Conservation (phyloP, 2,797 vertebrate species). For the Phrynocephalus forsythii region DNA sequence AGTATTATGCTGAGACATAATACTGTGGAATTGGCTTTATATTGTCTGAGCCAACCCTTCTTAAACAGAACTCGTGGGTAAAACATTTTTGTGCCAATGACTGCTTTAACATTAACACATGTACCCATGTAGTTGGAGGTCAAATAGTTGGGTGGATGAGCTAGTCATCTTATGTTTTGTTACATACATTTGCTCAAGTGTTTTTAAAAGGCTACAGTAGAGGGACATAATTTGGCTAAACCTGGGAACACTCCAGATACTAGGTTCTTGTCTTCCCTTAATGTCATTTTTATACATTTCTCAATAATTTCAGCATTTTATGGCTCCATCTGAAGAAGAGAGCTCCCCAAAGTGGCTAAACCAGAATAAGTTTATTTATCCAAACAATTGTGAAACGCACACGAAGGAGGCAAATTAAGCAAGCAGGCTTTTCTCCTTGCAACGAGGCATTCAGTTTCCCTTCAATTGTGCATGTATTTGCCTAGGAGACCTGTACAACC, state of each 20-base stretch:
- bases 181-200: neutral
- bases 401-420: neutral
- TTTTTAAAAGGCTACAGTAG: neutral
- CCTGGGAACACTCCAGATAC: neutral
- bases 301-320: neutral
- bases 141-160: neutral
- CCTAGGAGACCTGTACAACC: neutral
- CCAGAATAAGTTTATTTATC: neutral
- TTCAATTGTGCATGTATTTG: neutral
- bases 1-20: no score
- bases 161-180: neutral
- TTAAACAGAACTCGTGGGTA: neutral
- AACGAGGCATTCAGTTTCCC: neutral
- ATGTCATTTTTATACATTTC: neutral
- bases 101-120: neutral
- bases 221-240: neutral
- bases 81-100: neutral
- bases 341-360: neutral
- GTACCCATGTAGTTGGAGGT: neutral
- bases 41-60: no score
- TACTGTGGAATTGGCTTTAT: no score
- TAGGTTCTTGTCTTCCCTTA: neutral
- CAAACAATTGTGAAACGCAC: neutral
- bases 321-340: neutral
- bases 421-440: neutral